A percentile compares a stretch with the other conserved stretches of the same genome.
These are phyloP conservation scores for Plotosus lineatus DNA, from an alignment of 2,113 vertebrate species.

Conservation along the genomic window DNA sequence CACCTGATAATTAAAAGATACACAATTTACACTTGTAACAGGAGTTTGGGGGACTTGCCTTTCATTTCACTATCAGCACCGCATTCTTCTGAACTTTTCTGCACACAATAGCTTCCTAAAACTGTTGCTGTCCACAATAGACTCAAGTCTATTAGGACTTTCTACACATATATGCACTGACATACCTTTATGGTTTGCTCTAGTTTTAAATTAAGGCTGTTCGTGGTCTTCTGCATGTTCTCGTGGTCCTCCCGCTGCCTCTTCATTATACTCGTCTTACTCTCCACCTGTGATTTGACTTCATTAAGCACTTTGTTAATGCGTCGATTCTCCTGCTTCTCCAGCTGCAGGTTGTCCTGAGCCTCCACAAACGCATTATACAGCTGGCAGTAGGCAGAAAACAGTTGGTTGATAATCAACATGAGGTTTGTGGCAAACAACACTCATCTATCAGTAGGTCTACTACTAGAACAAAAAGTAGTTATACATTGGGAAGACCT, in stretches of 20 bases:
- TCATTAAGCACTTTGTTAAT: conserved; percentile 90
- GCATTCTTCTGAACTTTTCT: too few species aligned
- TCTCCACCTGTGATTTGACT: conserved; percentile 91
- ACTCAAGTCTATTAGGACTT: not conserved
- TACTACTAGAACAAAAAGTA: not conserved
- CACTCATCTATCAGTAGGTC: not conserved
- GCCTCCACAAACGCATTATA: conserved; percentile 93
- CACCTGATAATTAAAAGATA: too few species aligned
- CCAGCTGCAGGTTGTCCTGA: conserved; percentile 88
- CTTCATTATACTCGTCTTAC: conserved; percentile 89
- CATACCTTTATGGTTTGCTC: conserved; percentile 88
- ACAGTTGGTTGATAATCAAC: not conserved
- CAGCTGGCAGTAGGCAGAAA: conserved; percentile 70
- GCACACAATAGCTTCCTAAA: too few species aligned
- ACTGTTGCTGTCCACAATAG: too few species aligned
- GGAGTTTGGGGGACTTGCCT: too few species aligned
- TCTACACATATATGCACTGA: not conserved
- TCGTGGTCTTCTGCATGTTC: conserved; percentile 86
- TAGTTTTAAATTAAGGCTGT: conserved; percentile 87
- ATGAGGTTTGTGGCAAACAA: not conserved
- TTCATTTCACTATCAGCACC: too few species aligned
- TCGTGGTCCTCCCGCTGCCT: conserved; percentile 93
- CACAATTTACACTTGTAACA: too few species aligned
- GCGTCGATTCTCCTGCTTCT: conserved; percentile 87
- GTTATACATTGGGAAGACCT: not conserved